Evolutionary conservation across 37 sponge, comb jelly and placozoan genomes (phyloP).

Genomic region (Beroe forskalii): DNA sequence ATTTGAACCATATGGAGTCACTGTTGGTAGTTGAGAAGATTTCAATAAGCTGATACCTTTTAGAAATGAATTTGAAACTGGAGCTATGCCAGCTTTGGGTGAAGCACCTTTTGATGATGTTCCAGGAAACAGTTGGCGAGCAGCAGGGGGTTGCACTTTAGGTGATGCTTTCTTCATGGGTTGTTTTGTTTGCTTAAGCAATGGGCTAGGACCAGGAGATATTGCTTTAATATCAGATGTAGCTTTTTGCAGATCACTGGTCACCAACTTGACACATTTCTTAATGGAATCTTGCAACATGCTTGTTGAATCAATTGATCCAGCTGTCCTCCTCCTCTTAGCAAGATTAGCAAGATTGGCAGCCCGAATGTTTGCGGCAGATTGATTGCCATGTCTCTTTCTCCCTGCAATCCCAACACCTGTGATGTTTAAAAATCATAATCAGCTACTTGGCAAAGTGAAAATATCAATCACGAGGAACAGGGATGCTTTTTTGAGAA

Average conservation of each 20-base stretch:
- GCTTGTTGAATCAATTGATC: background rate
- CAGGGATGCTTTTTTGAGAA: too few relatives aligned
- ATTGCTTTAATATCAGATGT: constrained; percentile 3
- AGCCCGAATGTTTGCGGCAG: constrained; percentile 23
- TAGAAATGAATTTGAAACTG: constrained; percentile 50
- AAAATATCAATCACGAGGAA: too few relatives aligned
- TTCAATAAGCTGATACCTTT: constrained; percentile 57
- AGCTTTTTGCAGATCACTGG: constrained; percentile 54
- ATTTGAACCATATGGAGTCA: constrained; percentile 1
- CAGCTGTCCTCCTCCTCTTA: constrained; percentile 37
- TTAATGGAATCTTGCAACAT: constrained; percentile 49
- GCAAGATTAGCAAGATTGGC: constrained; percentile 47
- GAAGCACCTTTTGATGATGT: constrained; percentile 14
- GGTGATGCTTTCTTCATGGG: background rate
- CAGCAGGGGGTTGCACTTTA: background rate
- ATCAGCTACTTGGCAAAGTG: too few relatives aligned
- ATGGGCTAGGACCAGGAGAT: constrained; percentile 6
- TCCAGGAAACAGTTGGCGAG: constrained; percentile 25
- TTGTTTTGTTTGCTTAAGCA: background rate
- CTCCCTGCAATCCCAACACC: background rate
- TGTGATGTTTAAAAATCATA: too few relatives aligned
- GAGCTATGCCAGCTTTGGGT: background rate
- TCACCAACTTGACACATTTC: constrained; percentile 59
- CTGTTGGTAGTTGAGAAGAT: background rate
- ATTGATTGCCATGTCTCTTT: constrained; percentile 25